A percentile compares a stretch with the other conserved stretches of the same genome.
These are phyloP conservation scores for Lagopus muta DNA, from an alignment of 2,113 vertebrate genomes.

Conservation along the genomic window DNA sequence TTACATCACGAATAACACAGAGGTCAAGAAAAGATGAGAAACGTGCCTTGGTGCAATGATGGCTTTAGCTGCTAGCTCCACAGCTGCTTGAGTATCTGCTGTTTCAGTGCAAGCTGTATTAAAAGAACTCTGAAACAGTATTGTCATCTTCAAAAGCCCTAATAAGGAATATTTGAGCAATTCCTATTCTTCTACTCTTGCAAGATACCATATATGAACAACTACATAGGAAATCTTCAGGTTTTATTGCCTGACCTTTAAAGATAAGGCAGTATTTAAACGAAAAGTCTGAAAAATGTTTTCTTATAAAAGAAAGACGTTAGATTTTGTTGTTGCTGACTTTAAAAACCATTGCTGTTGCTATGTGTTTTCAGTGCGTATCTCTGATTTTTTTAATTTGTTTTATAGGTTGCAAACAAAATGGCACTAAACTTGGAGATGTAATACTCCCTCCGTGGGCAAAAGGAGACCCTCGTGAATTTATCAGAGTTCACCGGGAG, in stretches of 20 bases:
- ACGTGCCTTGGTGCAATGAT: not conserved
- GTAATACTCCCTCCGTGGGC: slow-evolving; percentile 97
- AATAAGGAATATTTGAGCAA: not conserved
- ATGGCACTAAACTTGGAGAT: slow-evolving; percentile 93
- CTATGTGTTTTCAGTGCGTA: not conserved
- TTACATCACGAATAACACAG: not conserved
- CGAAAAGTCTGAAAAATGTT: not conserved
- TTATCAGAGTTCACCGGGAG: slow-evolving; percentile 97
- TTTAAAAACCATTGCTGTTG: not conserved
- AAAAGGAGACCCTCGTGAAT: slow-evolving; percentile 97
- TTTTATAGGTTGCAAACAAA: slow-evolving; percentile 92
- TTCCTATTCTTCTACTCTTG: not conserved
- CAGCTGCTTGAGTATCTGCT: not conserved
- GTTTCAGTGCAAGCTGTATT: not conserved
- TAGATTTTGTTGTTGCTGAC: not conserved
- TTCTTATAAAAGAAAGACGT: not conserved
- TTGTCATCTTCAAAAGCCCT: not conserved
- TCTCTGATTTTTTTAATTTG: not conserved
- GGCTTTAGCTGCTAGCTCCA: not conserved
- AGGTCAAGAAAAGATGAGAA: not conserved
- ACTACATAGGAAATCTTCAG: not conserved
- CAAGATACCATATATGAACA: not conserved
- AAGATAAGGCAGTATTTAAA: not conserved
- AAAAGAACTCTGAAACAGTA: not conserved
- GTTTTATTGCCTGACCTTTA: not conserved